Evolutionary conservation across 2,888 invertebrate genomes (phyloP).

Genomic region (Dicranocentrus wangi): DNA sequence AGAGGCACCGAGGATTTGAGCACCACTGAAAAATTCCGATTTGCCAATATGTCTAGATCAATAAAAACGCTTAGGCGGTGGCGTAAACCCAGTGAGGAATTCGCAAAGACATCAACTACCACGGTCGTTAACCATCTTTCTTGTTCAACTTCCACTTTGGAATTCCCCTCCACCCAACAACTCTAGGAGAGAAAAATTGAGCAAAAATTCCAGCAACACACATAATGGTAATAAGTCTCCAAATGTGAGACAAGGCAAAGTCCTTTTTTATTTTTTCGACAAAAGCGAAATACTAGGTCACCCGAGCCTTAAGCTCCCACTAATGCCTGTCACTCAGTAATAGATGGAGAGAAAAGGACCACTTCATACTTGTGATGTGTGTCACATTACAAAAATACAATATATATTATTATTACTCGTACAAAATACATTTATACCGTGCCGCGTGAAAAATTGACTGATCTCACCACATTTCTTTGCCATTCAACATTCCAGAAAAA

Average conservation of each 20-base stretch:
- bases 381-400: constrained; percentile 54
- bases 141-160: constrained; percentile 52
- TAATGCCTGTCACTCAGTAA: constrained; percentile 55
- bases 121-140: constrained; percentile 67
- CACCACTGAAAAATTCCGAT: constrained; percentile 62
- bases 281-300: constrained; percentile 58
- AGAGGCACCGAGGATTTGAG: constrained; percentile 48
- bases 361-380: constrained; percentile 41
- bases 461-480: constrained; percentile 1
- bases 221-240: constrained; percentile 35
- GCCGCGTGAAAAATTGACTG: constrained; percentile 4
- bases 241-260: constrained; percentile 20
- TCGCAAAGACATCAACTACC: constrained; percentile 55
- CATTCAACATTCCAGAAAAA: background rate
- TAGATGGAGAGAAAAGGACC: constrained; percentile 25
- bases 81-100: background rate
- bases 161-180: constrained; percentile 18
- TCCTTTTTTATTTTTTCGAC: constrained; percentile 27
- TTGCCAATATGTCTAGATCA: constrained; percentile 65
- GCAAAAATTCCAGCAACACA: constrained; percentile 20
- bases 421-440: background rate
- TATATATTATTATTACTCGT: constrained; percentile 43
- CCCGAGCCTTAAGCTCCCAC: constrained; percentile 47
- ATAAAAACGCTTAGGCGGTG: constrained; percentile 59
- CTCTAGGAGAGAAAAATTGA: constrained; percentile 1